These are phyloP conservation scores for Conus betulinus DNA, from an alignment of 1,140 invertebrate genomes.

Conservation along the genomic window DNA sequence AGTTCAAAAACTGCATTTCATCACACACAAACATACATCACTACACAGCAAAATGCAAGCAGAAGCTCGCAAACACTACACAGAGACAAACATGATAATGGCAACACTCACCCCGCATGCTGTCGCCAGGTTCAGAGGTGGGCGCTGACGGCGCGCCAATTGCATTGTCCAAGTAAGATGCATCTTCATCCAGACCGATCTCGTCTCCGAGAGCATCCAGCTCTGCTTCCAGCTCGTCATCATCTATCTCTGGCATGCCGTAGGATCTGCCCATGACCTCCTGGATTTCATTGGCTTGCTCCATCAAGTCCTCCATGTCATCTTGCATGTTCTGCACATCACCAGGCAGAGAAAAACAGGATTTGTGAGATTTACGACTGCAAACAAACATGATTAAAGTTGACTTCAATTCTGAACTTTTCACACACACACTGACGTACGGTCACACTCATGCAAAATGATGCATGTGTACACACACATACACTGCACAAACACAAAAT, in stretches of 20 bases:
- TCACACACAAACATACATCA: not conserved
- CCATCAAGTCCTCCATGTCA: conserved; percentile 97
- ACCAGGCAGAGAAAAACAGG: too few species aligned
- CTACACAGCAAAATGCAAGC: not conserved
- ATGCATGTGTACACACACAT: too few species aligned
- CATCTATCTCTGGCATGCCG: conserved; percentile 98
- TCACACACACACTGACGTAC: too few species aligned
- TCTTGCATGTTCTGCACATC: conserved; percentile 92
- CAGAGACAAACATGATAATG: not conserved
- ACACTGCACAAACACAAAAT: too few species aligned
- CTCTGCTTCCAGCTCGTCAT: conserved; percentile 98
- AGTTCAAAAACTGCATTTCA: not conserved
- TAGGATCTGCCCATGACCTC: conserved; percentile 96
- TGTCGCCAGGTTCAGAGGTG: conserved; percentile 90
- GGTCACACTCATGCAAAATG: too few species aligned
- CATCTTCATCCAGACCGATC: conserved; percentile 93
- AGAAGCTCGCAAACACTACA: not conserved
- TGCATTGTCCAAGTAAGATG: conserved; percentile 95
- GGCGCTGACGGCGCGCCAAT: conserved; percentile 88
- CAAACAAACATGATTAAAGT: too few species aligned
- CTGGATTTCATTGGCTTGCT: conserved; percentile 98
- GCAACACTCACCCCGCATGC: conserved; percentile 74
- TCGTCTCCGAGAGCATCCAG: conserved; percentile 97
- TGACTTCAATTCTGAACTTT: too few species aligned
- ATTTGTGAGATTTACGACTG: too few species aligned